A percentile compares a stretch with the other conserved stretches of the same genome.
Evolutionary conservation across 2,113 vertebrate species (phyloP).

Genomic region (Psammodynastes pulverulentus): DNA sequence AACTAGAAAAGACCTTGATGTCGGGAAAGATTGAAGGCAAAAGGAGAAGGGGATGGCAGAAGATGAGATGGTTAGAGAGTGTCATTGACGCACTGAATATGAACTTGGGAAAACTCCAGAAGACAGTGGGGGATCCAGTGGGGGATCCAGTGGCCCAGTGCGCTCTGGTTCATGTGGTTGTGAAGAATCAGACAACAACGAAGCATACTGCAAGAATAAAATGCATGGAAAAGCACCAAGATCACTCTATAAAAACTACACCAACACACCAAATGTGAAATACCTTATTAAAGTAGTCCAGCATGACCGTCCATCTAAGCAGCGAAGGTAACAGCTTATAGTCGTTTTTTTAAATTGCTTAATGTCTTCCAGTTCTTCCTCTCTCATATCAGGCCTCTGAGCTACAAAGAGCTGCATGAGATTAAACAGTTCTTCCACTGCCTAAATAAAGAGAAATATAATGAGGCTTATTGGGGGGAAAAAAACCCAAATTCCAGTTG

Average conservation of each 20-base stretch:
- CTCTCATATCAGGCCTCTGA: slow-evolving; percentile 93
- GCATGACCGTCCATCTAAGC: slow-evolving; percentile 96
- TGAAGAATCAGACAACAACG: background rate
- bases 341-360: slow-evolving; percentile 99
- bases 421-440: slow-evolving; percentile 97
- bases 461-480: background rate
- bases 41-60: background rate
- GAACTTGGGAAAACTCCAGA: background rate
- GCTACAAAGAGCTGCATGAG: slow-evolving; percentile 98
- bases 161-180: background rate
- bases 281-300: slow-evolving; percentile 99
- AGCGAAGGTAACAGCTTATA: slow-evolving; percentile 98
- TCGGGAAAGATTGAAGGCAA: background rate
- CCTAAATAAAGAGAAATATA: slow-evolving; percentile 67
- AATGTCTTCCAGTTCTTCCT: slow-evolving; percentile 93
- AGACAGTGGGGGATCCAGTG: background rate
- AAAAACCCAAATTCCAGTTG: background rate
- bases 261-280: background rate
- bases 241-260: background rate
- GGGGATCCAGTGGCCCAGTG: too few relatives aligned
- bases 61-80: background rate
- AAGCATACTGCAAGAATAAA: background rate
- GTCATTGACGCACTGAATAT: background rate
- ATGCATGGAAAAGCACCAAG: background rate
- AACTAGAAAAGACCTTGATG: background rate